phyloP scores from a whole-genome alignment of 2,888 invertebrate genomes.

The Tiliacea aurago region DNA sequence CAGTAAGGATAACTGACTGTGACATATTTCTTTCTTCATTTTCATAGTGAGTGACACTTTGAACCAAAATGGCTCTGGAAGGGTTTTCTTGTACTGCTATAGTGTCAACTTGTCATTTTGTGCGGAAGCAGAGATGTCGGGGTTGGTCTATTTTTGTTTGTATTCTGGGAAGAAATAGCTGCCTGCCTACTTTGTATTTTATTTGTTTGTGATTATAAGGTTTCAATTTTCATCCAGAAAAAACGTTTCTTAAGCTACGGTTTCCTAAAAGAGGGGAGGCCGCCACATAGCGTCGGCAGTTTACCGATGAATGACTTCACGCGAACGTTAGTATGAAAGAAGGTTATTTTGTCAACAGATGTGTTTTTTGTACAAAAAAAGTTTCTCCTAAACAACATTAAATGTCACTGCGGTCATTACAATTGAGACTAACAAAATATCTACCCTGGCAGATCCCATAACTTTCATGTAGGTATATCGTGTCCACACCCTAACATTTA shows the following conservation, averaged over 20 bases:
- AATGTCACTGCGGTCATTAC: neutral
- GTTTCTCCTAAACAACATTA: neutral
- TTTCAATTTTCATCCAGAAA: neutral
- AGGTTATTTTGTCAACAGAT: neutral
- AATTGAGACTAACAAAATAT: neutral
- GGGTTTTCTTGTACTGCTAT: slow-evolving; percentile 53
- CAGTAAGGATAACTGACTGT: slow-evolving; percentile 35
- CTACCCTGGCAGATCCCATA: neutral
- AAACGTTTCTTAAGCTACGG: neutral
- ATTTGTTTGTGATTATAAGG: neutral
- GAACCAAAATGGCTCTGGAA: slow-evolving; percentile 36
- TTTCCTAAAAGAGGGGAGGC: neutral
- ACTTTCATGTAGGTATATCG: neutral
- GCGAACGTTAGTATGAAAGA: neutral
- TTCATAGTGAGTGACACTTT: slow-evolving; percentile 49
- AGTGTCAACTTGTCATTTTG: slow-evolving; percentile 57
- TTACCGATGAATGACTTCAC: neutral
- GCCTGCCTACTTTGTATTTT: neutral
- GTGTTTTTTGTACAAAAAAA: neutral
- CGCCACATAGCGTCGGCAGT: neutral
- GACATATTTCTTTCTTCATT: slow-evolving; percentile 56
- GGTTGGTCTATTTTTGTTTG: slow-evolving; percentile 1
- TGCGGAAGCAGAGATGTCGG: slow-evolving; percentile 26
- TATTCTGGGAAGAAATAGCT: neutral
- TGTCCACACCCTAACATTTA: neutral